Base-by-base conservation (phyloP, 2,888 invertebrate genomes). In the Catocala fraxini region DNA sequence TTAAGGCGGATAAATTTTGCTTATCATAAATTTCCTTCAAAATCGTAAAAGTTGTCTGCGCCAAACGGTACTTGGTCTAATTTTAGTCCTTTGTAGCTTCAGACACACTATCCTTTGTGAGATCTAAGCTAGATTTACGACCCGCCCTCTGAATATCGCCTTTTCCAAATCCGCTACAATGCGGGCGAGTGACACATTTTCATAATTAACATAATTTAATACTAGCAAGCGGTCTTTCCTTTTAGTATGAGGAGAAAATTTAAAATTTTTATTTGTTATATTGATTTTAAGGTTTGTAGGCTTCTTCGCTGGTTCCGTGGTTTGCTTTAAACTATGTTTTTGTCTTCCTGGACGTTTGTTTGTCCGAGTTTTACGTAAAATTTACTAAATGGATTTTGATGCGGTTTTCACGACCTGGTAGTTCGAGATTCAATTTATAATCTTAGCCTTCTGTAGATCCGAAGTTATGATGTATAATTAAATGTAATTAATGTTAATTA, bases 81-180 rank as follows among this genome's bases (percentile, higher is more conserved):
- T 59, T 53, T 53, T 15, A 59, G 47, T 59, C 48, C 48, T 53
- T 59, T 59, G 52, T 53, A 39, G 25, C 42, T 10, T 25, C 13
- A 47, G 42, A 9, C 42, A 34, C 34, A 35, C 42, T 48, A 59
- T 42, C 59, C 53, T 59, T 59, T 59, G 53, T 53, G 15, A 41
- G 47, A 59, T 42, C 41, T 53, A 41, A 33, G 59, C 48, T 59
- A 47, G 42, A 48, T 59, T 59, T 53, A 59, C 59, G 53, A 34
- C 13, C 41, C 9, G 52, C 5, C 46, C 42, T 42, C 34, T 42
- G 42, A 53, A 43, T 25, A 53, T 34, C 33, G 42, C 42, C 11
- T 47, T 52, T 46, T 41, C 13, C 33, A 59, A 59, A 47, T 13
- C 12, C 47, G 5, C 13, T 53, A 48, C 53, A 48, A 53, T 59